Evolutionary conservation across 1,140 invertebrate genomes (phyloP), one percentile per base, ranked within the genome.

Genomic region (Nephila pilipes): DNA sequence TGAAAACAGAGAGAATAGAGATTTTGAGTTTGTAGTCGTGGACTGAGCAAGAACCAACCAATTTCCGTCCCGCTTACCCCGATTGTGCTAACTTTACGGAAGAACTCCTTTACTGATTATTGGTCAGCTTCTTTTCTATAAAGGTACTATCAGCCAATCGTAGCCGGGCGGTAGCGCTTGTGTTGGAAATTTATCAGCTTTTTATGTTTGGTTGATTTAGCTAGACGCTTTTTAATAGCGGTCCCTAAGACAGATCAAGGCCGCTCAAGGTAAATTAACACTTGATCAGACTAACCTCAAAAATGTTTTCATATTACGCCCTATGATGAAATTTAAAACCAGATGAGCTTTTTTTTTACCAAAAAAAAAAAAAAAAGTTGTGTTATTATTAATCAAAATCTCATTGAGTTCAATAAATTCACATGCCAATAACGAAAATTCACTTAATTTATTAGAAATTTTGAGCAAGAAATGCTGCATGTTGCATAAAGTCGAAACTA

Each of bases 41-140:
- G 65, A 88, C 85, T 60, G n/a, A n/a, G n/a, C 38, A 88, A 69
- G 85, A 63, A n/a, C n/a, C n/a, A 87, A 87, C 58, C 87, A 69
- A 88, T 88, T 69, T 88, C 87, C 87, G 65, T 75, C 75, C 65
- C 36, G 38, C 6, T 88, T 46, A 75, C 8, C 25, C 32, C 16
- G 38, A 46, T 88, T 88, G 60, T 12, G 87, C n/a, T 32, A 88
- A 88, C 88, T 12, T 83, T 79, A 57, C 38, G 46, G n/a, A 10
- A 25, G 29, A 29, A 85, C n/a, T n/a, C 18, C 20, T 55, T 83
- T 83, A 79, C 29, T 75, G 69, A 75, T 75, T 18, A 60, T 6
- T 46, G 22, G 63, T 25, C 8, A 2, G 4, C 69, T 60, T 60
- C 58, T 60, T 60, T 60, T 18, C 16, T 60, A 18, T 20, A 20